Percentiles rank a stretch among this genome's conserved stretches.
Conservation (phyloP, 2,797 vertebrate species). For the Sebastes trivittatus region DNA sequence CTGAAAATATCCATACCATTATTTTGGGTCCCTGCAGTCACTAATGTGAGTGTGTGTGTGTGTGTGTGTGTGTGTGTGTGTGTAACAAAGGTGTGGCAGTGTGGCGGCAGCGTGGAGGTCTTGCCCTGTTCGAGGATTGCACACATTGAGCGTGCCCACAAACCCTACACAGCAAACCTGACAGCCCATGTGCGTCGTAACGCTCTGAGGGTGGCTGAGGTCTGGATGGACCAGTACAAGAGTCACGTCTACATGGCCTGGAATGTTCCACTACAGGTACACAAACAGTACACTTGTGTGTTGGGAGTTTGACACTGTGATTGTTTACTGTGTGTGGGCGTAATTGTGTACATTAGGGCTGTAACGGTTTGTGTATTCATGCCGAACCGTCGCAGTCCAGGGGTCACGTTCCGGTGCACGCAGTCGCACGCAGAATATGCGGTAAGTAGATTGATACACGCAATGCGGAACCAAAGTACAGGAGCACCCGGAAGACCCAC, state of each 20-base stretch:
- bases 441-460: too few species aligned
- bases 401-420: neutral
- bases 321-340: neutral
- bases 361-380: neutral
- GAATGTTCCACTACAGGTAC: constrained; percentile 94
- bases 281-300: neutral
- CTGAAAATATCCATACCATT: neutral
- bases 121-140: constrained; percentile 95
- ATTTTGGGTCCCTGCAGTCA: neutral
- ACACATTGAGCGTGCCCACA: constrained; percentile 95
- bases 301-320: neutral
- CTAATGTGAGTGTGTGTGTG: neutral
- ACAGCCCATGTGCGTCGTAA: constrained; percentile 91
- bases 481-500: too few species aligned
- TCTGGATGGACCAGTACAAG: constrained; percentile 98
- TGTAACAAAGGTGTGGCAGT: constrained; percentile 91
- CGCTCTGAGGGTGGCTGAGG: constrained; percentile 92
- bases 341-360: neutral
- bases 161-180: constrained; percentile 94
- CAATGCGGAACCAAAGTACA: too few species aligned
- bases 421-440: too few species aligned
- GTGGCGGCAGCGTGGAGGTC: constrained; percentile 94
- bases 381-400: neutral
- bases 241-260: constrained; percentile 98
- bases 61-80: constrained; percentile 5